phyloP scores from a whole-genome alignment of 2,797 vertebrate species.

The Sebastes nivosus region DNA sequence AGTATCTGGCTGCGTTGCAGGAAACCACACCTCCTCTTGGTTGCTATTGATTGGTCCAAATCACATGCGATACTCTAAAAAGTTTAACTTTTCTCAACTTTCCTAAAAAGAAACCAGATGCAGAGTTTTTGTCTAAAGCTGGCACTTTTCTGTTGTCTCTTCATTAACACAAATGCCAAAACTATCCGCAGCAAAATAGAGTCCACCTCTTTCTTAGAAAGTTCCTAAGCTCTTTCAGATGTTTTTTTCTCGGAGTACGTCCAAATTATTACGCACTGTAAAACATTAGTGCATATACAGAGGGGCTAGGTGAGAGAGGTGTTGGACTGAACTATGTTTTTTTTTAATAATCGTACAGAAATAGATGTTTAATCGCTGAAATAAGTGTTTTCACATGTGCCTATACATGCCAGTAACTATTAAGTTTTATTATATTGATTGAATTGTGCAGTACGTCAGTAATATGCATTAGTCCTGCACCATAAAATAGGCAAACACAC shows the following conservation, averaged over 20 bases:
- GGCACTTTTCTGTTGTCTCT: background rate
- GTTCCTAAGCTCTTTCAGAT: background rate
- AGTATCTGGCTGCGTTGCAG: background rate
- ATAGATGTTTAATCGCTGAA: background rate
- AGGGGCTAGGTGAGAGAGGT: background rate
- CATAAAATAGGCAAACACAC: background rate
- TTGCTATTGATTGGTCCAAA: background rate
- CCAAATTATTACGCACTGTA: background rate
- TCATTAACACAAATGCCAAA: background rate
- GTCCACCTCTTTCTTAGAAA: background rate
- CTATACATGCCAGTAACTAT: background rate
- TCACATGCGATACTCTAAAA: background rate
- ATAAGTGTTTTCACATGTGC: background rate
- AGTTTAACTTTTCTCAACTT: background rate
- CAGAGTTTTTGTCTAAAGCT: background rate
- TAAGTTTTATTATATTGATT: background rate
- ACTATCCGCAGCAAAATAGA: background rate
- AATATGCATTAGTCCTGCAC: background rate
- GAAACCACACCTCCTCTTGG: background rate
- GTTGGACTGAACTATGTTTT: background rate
- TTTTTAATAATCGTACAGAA: background rate
- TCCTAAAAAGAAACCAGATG: constrained; percentile 31
- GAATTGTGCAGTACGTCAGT: background rate
- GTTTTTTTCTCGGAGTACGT: background rate
- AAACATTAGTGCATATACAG: background rate